Evolutionary conservation across 2,888 invertebrate genomes (phyloP).

Genomic region (Callosobruchus maculatus): DNA sequence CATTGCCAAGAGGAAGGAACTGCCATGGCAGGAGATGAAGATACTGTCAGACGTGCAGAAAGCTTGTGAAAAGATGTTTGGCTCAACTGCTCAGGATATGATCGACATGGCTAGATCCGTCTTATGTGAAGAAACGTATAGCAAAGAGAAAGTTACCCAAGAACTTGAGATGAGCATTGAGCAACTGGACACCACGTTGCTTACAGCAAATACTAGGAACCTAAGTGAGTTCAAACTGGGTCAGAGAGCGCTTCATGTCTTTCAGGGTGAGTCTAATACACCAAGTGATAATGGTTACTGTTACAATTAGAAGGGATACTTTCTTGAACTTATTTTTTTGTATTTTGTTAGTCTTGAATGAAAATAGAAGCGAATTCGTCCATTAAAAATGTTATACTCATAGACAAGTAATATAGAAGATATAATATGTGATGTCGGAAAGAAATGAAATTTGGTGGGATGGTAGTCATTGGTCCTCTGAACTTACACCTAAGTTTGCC

Average conservation of each 20-base stretch:
- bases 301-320: too few species aligned
- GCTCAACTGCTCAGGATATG: constrained; percentile 65
- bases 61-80: too few species aligned
- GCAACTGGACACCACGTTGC: constrained; percentile 62
- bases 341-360: too few species aligned
- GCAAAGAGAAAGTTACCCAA: constrained; percentile 51
- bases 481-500: too few species aligned
- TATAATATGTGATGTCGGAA: too few species aligned
- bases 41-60: constrained; percentile 75
- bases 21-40: constrained; percentile 63
- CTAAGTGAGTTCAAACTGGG: constrained; percentile 70
- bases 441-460: too few species aligned
- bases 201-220: constrained; percentile 62
- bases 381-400: too few species aligned
- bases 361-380: too few species aligned
- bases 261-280: constrained; percentile 57
- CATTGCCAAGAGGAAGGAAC: constrained; percentile 59
- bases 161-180: constrained; percentile 58
- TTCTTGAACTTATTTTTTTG: too few species aligned
- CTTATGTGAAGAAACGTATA: constrained; percentile 65
- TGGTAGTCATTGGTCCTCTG: too few species aligned
- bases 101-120: constrained; percentile 60
- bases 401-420: too few species aligned
- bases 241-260: constrained; percentile 87
- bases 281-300: too few species aligned